Evolutionary conservation across 2,797 vertebrate species (phyloP).

Genomic region (Syndactyla subalaris): DNA sequence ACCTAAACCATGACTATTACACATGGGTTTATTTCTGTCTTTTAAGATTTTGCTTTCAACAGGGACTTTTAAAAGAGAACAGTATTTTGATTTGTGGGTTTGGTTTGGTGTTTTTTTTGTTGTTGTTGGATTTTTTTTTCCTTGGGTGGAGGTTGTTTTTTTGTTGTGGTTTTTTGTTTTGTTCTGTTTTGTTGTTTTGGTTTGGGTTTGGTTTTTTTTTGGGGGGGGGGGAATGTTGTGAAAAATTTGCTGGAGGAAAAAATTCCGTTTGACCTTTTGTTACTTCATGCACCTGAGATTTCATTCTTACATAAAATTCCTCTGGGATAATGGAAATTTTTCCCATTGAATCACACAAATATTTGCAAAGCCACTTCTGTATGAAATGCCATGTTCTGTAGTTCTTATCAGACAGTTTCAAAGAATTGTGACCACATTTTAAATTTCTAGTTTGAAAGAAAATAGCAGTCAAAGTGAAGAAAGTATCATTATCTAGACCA

Average conservation of each 20-base stretch:
- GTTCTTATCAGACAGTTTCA: not conserved
- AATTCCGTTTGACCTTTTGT: not conserved
- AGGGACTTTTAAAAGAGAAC: not conserved
- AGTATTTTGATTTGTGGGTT: too few species aligned
- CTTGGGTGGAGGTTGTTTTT: not conserved
- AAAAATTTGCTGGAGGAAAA: not conserved
- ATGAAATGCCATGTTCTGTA: not conserved
- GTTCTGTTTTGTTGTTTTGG: not conserved
- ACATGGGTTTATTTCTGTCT: not conserved
- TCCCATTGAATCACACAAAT: not conserved
- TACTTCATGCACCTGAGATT: not conserved
- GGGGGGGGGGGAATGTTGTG: too few species aligned
- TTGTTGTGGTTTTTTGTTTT: too few species aligned
- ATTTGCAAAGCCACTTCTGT: not conserved
- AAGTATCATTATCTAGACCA: not conserved
- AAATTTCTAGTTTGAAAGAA: not conserved
- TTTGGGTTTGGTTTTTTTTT: too few species aligned
- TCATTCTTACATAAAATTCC: not conserved
- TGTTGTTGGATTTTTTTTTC: not conserved
- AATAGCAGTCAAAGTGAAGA: not conserved
- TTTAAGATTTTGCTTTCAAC: not conserved
- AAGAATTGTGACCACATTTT: not conserved
- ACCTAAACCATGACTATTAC: not conserved
- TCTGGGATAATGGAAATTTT: conserved; percentile 12
- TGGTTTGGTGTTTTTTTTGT: too few species aligned